Conservation (phyloP, 2,797 vertebrate species). For the Poecilia picta region DNA sequence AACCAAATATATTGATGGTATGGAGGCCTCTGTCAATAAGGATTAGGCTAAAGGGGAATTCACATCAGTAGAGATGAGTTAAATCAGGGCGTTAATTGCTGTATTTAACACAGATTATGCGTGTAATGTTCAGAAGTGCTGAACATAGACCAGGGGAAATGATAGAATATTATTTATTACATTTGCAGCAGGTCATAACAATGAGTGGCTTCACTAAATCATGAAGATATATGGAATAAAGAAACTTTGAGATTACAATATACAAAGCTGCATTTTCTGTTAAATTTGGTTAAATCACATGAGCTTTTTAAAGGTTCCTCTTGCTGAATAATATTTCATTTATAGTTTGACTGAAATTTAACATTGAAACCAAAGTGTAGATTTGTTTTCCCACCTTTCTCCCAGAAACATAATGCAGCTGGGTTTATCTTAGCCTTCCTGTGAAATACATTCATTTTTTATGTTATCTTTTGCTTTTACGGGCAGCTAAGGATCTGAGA, state of each 20-base stretch:
- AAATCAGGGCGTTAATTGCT: not conserved
- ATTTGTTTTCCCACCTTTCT: constrained; percentile 48
- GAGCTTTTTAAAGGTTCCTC: not conserved
- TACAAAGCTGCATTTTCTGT: not conserved
- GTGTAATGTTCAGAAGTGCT: not conserved
- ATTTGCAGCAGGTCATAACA: not conserved
- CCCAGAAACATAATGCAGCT: constrained; percentile 52
- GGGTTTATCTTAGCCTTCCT: constrained; percentile 63
- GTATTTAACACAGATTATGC: not conserved
- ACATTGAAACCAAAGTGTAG: constrained; percentile 24
- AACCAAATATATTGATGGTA: not conserved
- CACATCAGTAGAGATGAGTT: not conserved
- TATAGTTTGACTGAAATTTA: constrained; percentile 22
- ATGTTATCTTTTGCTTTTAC: constrained; percentile 42
- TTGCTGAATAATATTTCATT: not conserved
- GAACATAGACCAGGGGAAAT: not conserved
- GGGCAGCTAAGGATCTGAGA: constrained; percentile 70
- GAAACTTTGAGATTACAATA: not conserved
- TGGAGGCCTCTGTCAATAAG: not conserved
- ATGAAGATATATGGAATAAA: not conserved
- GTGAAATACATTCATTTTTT: constrained; percentile 60
- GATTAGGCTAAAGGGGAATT: not conserved
- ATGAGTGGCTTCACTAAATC: not conserved
- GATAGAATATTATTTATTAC: not conserved
- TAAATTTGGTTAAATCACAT: not conserved